Conservation (phyloP, 2,113 vertebrate genomes). For the Probosciger aterrimus region DNA sequence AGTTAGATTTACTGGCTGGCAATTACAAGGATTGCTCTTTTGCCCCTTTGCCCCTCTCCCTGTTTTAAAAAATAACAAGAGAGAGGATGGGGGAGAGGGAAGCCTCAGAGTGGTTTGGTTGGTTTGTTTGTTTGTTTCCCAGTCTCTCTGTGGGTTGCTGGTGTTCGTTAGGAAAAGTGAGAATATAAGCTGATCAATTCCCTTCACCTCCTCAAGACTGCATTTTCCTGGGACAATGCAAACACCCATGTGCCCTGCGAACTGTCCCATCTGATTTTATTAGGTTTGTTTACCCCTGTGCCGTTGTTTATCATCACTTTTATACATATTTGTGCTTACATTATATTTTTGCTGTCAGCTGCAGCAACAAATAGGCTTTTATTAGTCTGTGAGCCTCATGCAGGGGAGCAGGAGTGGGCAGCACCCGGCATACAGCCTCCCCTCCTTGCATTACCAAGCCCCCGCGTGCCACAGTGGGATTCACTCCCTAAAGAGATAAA, state of each 20-base stretch:
- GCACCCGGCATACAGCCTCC: fast-evolving
- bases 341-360: not conserved
- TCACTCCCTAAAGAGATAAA: not conserved
- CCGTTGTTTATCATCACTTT: not conserved
- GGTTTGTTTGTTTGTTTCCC: not conserved
- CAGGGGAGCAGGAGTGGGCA: not conserved
- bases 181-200: not conserved
- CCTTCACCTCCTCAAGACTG: not conserved
- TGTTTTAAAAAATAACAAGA: conserved; percentile 13
- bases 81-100: not conserved
- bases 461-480: fast-evolving
- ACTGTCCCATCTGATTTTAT: not conserved
- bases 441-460: not conserved
- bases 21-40: conserved; percentile 39
- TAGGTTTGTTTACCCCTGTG: not conserved
- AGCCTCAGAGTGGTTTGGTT: not conserved
- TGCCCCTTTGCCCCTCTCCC: not conserved
- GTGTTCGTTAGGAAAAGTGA: not conserved
- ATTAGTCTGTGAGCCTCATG: not conserved
- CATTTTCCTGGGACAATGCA: not conserved
- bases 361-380: not conserved
- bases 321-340: not conserved
- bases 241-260: not conserved
- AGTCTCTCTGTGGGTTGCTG: not conserved
- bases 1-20: conserved; percentile 21